phyloP scores from a whole-genome alignment of 2,888 invertebrate species.

The Panopea generosa region DNA sequence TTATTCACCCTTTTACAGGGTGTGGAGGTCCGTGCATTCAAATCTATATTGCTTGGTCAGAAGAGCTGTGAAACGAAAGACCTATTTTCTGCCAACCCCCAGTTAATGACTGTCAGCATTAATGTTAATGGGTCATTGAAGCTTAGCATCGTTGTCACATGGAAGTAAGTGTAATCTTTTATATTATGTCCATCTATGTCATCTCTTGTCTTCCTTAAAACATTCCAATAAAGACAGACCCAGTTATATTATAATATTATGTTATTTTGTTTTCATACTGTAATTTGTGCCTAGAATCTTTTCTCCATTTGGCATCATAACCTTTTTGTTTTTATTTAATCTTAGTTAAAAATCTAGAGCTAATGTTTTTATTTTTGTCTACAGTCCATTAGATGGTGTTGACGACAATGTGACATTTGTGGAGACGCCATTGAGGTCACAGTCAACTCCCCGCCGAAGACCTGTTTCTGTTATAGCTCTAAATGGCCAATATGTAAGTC shows the following conservation, averaged over 20 bases:
- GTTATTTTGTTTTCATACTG: too few species aligned
- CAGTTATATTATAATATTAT: too few species aligned
- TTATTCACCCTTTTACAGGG: too few species aligned
- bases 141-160: conserved; percentile 87
- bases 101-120: conserved; percentile 88
- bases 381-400: conserved; percentile 84
- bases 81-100: conserved; percentile 87
- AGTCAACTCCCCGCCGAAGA: conserved; percentile 71
- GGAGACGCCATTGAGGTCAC: conserved; percentile 73
- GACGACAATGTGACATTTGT: conserved; percentile 80
- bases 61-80: conserved; percentile 87
- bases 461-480: conserved; percentile 78
- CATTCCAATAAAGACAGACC: too few species aligned
- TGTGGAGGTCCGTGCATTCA: conserved; percentile 84
- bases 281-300: too few species aligned
- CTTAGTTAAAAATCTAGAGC: too few species aligned
- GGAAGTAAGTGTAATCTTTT: conserved; percentile 86
- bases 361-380: conserved; percentile 48
- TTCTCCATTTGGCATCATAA: too few species aligned
- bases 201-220: too few species aligned
- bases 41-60: conserved; percentile 86
- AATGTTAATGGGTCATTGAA: conserved; percentile 88
- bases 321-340: too few species aligned
- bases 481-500: conserved; percentile 78
- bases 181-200: too few species aligned